These are phyloP conservation scores for Triplophysa dalaica DNA, from an alignment of 2,113 vertebrate genomes.

Conservation along the genomic window DNA sequence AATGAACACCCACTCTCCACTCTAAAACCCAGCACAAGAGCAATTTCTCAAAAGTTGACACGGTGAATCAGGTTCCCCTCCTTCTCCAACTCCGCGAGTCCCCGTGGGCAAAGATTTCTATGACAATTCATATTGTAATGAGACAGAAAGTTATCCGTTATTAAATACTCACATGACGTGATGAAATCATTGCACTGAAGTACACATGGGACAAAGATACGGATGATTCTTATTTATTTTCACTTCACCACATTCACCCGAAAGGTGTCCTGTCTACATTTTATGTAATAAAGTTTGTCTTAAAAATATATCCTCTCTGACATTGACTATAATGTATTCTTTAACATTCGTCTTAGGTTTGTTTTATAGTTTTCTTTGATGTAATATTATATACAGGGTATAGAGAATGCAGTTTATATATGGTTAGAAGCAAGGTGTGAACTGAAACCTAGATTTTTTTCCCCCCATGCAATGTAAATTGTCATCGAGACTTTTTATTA, in stretches of 20 bases:
- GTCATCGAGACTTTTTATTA: no score
- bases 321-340: not conserved
- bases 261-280: not conserved
- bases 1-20: not conserved
- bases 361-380: not conserved
- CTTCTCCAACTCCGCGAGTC: not conserved
- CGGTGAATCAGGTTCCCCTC: not conserved
- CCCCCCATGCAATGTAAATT: no score
- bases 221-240: not conserved
- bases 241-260: not conserved
- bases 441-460: no score
- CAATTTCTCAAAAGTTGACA: not conserved
- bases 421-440: no score
- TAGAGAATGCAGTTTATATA: no score
- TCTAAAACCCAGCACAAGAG: constrained; percentile 25
- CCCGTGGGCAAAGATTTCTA: not conserved
- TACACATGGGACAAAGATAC: not conserved
- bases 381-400: no score
- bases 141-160: constrained; percentile 5
- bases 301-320: no score
- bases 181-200: constrained; percentile 23
- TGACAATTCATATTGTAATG: not conserved
- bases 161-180: constrained; percentile 22
- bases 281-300: not conserved
- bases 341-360: not conserved